Conservation (phyloP, 1,140 invertebrate genomes). For the Dryas iulia region DNA sequence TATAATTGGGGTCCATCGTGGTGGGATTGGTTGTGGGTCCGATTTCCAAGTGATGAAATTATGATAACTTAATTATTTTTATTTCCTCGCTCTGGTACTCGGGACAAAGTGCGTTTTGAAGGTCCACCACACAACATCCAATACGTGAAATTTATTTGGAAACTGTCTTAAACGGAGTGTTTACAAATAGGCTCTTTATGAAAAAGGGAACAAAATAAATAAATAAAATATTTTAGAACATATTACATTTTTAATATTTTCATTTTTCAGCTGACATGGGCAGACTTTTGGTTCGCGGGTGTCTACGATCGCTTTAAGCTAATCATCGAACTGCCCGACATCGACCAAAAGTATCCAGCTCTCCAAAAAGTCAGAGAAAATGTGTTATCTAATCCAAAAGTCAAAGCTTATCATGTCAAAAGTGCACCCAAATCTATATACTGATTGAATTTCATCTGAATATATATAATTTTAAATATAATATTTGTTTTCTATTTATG, state of each 20-base stretch:
- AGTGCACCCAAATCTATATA: not conserved
- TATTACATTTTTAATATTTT: too few relatives aligned
- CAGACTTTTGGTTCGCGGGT: constrained; percentile 83
- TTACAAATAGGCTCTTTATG: not conserved
- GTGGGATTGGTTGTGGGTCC: too few relatives aligned
- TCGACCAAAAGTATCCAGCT: constrained; percentile 71
- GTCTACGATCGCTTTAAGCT: constrained; percentile 82
- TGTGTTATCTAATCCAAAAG: not conserved
- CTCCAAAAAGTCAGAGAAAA: constrained; percentile 30
- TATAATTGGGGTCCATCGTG: too few relatives aligned
- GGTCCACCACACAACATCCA: too few relatives aligned
- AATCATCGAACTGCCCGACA: constrained; percentile 79
- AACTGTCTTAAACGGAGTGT: too few relatives aligned
- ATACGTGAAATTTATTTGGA: too few relatives aligned
- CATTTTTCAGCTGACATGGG: constrained; percentile 82
- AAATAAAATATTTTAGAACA: too few relatives aligned
- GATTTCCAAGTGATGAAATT: too few relatives aligned
- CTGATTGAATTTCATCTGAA: not conserved
- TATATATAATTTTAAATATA: too few relatives aligned
- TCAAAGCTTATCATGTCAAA: not conserved
- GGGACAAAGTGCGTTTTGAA: too few relatives aligned
- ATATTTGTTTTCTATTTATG: too few relatives aligned
- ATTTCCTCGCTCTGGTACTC: too few relatives aligned
- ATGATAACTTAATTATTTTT: not conserved
- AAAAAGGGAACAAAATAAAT: not conserved